A percentile compares a stretch with the other conserved stretches of the same genome.
Conservation (phyloP, 2,113 vertebrate genomes). For the Pseudopodoces humilis region DNA sequence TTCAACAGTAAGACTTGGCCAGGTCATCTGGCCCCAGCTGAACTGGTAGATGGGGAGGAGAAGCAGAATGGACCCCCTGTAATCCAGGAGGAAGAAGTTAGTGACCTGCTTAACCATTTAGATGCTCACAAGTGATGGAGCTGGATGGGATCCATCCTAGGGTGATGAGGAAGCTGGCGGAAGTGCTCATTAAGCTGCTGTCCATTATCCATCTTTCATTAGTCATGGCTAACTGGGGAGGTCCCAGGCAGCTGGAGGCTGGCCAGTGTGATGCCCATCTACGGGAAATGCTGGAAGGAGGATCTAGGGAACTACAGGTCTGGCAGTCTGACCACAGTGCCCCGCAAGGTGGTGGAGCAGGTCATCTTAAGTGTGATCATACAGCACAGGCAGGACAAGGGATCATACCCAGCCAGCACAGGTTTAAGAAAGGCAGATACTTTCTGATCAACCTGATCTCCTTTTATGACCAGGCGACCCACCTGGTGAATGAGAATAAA, state of each 20-base stretch:
- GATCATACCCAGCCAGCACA: background rate
- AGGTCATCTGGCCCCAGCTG: background rate
- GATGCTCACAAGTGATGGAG: background rate
- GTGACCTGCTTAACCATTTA: background rate
- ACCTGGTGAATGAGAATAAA: background rate
- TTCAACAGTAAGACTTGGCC: background rate
- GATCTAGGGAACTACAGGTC: background rate
- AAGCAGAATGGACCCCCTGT: background rate
- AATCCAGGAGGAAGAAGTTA: background rate
- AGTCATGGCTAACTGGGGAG: background rate
- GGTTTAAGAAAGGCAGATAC: background rate
- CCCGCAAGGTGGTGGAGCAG: background rate
- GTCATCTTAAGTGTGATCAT: background rate
- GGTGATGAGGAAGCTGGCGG: background rate
- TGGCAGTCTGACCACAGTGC: background rate
- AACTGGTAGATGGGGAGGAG: background rate
- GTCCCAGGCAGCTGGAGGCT: background rate
- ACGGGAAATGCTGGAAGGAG: background rate
- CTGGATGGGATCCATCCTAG: background rate
- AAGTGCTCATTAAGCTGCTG: fast-evolving
- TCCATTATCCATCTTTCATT: background rate
- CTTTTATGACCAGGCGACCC: background rate
- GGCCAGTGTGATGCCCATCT: background rate
- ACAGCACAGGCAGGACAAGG: background rate
- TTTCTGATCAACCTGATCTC: background rate